Percentiles rank a stretch among this genome's conserved stretches.
Evolutionary conservation across 2,888 invertebrate species (phyloP).

Genomic region (Heliconius charithonia): DNA sequence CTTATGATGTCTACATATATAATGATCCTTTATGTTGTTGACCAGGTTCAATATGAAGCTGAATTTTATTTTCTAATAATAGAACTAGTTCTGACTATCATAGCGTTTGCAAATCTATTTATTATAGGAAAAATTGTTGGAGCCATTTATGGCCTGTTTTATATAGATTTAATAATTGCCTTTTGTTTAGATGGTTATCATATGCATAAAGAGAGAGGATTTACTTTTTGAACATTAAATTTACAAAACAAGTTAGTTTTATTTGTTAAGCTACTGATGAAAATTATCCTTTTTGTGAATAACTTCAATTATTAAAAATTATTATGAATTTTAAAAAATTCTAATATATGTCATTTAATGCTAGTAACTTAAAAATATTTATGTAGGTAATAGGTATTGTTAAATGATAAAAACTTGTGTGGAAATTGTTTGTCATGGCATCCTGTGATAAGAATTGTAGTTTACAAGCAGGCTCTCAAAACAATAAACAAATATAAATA

Average conservation of each 20-base stretch:
- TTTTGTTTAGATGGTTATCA: constrained; percentile 69
- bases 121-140: constrained; percentile 60
- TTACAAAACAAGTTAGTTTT: constrained; percentile 18
- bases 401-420: constrained; percentile 22
- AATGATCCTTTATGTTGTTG: constrained; percentile 75
- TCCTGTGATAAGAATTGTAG: constrained; percentile 38
- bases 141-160: constrained; percentile 72
- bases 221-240: constrained; percentile 56
- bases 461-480: background rate
- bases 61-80: constrained; percentile 68
- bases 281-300: background rate
- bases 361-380: background rate
- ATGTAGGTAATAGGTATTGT: background rate
- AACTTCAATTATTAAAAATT: background rate
- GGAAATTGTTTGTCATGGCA: constrained; percentile 3
- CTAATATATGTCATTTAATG: background rate
- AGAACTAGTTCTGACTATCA: constrained; percentile 58
- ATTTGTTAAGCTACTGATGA: constrained; percentile 28
- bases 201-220: constrained; percentile 69
- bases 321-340: background rate
- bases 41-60: constrained; percentile 74
- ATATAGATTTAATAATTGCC: constrained; percentile 71
- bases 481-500: constrained; percentile 25
- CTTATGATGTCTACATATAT: constrained; percentile 70
- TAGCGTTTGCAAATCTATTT: constrained; percentile 59